Conservation (phyloP, 2,113 vertebrate genomes). For the Columba janthina region DNA sequence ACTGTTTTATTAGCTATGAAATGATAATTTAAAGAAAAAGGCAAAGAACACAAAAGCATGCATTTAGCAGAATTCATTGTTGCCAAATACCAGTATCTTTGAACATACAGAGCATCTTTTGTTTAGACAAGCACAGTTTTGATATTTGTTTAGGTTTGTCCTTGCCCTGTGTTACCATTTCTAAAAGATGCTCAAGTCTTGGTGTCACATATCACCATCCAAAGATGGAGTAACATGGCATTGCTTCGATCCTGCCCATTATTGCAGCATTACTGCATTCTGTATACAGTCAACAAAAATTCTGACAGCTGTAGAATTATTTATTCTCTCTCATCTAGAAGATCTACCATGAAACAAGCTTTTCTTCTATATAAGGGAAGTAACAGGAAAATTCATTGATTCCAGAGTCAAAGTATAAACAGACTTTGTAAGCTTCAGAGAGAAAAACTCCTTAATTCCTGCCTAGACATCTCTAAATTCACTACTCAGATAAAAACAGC, state of each 20-base stretch:
- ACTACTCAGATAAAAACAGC: background rate
- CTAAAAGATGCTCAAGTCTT: background rate
- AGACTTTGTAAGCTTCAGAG: background rate
- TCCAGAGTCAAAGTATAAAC: background rate
- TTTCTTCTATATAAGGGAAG: background rate
- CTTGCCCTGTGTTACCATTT: background rate
- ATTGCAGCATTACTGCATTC: background rate
- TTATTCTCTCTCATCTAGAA: background rate
- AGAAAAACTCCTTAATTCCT: background rate
- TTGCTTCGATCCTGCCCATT: background rate
- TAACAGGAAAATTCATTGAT: background rate
- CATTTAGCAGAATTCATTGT: background rate
- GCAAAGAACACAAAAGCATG: background rate
- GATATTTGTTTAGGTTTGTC: background rate
- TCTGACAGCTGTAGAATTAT: background rate
- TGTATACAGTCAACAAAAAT: background rate
- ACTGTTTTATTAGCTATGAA: background rate
- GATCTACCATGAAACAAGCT: background rate
- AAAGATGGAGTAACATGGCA: background rate
- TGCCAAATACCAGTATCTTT: background rate
- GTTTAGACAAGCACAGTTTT: background rate
- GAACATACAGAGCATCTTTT: background rate
- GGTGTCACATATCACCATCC: accelerated
- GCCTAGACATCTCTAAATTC: background rate
- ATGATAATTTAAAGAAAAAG: background rate